Conservation (phyloP, 2,888 invertebrate genomes). For the Molorchus minor region DNA sequence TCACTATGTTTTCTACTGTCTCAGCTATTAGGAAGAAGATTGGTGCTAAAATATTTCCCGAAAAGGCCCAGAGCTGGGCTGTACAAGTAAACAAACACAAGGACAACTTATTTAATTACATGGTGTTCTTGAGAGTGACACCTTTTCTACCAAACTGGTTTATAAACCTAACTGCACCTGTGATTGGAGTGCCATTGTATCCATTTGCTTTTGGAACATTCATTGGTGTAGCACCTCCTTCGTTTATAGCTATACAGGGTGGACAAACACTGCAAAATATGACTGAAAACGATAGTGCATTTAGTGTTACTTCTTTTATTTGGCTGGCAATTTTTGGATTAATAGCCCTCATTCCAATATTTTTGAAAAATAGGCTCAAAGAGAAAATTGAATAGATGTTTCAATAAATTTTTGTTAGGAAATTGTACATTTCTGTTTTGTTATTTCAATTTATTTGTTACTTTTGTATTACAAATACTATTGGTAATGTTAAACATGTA, state of each 20-base stretch:
- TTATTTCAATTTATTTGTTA: background rate
- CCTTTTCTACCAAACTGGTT: conserved; percentile 99
- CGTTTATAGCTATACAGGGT: conserved; percentile 96
- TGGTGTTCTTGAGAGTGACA: conserved; percentile 95
- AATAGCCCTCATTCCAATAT: conserved; percentile 86
- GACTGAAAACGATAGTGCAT: conserved; percentile 86
- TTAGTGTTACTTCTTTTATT: conserved; percentile 87
- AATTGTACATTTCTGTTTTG: background rate
- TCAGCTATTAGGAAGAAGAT: conserved; percentile 84
- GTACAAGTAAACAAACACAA: conserved; percentile 84
- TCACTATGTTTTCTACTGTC: conserved; percentile 95
- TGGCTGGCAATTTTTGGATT: conserved; percentile 82
- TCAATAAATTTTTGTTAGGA: conserved; percentile 12
- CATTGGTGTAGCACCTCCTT: conserved; percentile 95
- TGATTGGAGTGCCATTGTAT: conserved; percentile 91
- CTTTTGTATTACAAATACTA: background rate
- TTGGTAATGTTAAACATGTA: background rate
- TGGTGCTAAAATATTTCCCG: conserved; percentile 79
- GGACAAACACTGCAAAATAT: conserved; percentile 95
- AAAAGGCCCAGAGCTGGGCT: conserved; percentile 87
- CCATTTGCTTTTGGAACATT: conserved; percentile 97
- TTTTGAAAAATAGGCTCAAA: conserved; percentile 82
- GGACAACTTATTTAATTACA: conserved; percentile 92
- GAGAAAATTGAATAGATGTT: conserved; percentile 74
- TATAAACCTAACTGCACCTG: conserved; percentile 95